These are phyloP conservation scores for Scyliorhinus canicula DNA, from an alignment of 2,797 vertebrate species.

Conservation along the genomic window DNA sequence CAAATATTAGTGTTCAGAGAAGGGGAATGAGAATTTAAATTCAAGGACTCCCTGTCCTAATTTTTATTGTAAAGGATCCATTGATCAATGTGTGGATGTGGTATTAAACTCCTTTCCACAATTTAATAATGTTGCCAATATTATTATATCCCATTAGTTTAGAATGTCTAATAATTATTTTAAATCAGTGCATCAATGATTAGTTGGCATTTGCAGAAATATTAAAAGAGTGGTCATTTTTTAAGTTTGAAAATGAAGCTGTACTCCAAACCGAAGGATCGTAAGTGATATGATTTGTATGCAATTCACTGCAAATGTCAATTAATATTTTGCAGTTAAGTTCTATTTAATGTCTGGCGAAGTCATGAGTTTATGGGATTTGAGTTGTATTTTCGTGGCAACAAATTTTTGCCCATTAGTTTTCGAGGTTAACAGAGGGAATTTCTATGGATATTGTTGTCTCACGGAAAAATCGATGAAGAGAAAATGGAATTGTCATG, in stretches of 20 bases:
- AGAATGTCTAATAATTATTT: not conserved
- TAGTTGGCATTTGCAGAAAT: not conserved
- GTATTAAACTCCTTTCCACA: not conserved
- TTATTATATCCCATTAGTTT: not conserved
- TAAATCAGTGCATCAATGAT: not conserved
- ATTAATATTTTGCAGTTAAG: not conserved
- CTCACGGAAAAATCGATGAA: not conserved
- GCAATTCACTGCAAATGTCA: not conserved
- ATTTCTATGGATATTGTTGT: not conserved
- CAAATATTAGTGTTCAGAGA: constrained; percentile 27
- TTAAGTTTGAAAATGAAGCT: not conserved
- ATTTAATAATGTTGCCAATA: not conserved
- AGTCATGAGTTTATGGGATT: not conserved
- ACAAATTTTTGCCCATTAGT: not conserved
- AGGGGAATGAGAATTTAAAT: constrained; percentile 15
- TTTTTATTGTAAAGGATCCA: constrained; percentile 34
- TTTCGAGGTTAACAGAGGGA: not conserved
- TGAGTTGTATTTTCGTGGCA: not conserved
- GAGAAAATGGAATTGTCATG: not conserved
- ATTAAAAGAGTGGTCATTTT: not conserved
- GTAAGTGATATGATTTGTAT: not conserved
- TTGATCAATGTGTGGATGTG: constrained; percentile 10
- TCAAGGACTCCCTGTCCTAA: constrained; percentile 7
- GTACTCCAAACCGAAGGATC: not conserved
- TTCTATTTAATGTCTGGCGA: not conserved